Evolutionary conservation across 1,140 invertebrate species (phyloP).

Genomic region (Papilio xuthus): DNA sequence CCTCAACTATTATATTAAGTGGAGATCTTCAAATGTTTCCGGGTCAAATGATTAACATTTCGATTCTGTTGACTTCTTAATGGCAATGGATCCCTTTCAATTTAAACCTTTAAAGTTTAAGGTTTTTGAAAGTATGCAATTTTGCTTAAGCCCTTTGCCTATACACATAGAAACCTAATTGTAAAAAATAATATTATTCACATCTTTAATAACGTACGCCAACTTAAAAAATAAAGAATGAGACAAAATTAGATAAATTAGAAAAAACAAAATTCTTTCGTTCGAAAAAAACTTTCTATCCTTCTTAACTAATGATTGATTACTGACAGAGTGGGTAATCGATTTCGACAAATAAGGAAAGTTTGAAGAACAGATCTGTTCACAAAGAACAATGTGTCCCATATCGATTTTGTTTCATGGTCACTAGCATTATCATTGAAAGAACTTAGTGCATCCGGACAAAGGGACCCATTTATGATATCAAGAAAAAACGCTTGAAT

Average conservation of each 20-base stretch:
- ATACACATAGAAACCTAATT: too few species aligned
- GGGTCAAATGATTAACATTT: not conserved
- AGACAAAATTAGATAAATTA: not conserved
- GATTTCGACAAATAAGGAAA: not conserved
- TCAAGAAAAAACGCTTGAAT: not conserved
- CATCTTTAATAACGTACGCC: not conserved
- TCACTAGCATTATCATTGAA: not conserved
- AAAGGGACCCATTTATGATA: too few species aligned
- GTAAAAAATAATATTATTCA: not conserved
- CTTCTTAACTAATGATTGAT: not conserved
- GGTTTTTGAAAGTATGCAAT: too few species aligned
- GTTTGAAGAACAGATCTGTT: not conserved
- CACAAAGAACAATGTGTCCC: not conserved
- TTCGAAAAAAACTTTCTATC: slow-evolving; percentile 1
- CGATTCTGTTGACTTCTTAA: too few species aligned
- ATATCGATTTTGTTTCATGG: not conserved
- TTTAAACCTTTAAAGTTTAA: too few species aligned
- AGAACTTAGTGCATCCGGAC: not conserved
- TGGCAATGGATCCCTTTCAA: too few species aligned
- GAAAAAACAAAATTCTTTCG: not conserved
- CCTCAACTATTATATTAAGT: not conserved
- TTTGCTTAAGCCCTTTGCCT: too few species aligned
- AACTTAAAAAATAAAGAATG: too few species aligned
- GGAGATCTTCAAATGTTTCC: not conserved
- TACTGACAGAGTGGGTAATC: not conserved